These are phyloP conservation scores for Hiodon alosoides DNA, from an alignment of 2,113 vertebrate genomes.

Conservation along the genomic window DNA sequence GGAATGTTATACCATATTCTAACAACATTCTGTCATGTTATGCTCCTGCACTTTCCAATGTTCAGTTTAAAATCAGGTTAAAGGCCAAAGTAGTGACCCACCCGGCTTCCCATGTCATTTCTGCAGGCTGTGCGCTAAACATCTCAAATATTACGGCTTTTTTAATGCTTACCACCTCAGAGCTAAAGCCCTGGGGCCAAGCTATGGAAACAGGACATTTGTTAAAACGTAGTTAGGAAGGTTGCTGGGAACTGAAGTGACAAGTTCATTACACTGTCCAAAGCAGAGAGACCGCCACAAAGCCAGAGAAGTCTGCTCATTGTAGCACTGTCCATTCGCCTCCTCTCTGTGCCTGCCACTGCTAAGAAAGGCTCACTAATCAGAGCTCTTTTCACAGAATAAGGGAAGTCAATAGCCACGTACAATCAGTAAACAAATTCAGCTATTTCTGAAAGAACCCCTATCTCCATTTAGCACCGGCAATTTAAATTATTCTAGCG, in stretches of 20 bases:
- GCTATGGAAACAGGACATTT: conserved; percentile 25
- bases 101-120: too few species aligned
- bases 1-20: too few species aligned
- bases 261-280: conserved; percentile 43
- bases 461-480: conserved; percentile 73
- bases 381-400: conserved; percentile 74
- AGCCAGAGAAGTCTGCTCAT: conserved; percentile 51
- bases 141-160: conserved; percentile 22
- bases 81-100: too few species aligned
- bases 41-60: too few species aligned
- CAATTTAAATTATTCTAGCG: conserved; percentile 93
- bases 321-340: conserved; percentile 49
- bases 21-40: too few species aligned
- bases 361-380: conserved; percentile 49
- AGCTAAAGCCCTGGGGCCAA: not conserved
- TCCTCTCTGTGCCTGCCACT: conserved; percentile 30
- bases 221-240: conserved; percentile 43
- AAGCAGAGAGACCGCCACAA: conserved; percentile 47
- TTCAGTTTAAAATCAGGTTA: too few species aligned
- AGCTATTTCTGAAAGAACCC: conserved; percentile 69
- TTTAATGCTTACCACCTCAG: conserved; percentile 8
- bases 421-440: conserved; percentile 86
- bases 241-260: conserved; percentile 38
- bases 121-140: too few species aligned
- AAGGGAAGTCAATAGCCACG: conserved; percentile 73